A percentile compares a stretch with the other conserved stretches of the same genome.
Conservation (phyloP, 2,797 vertebrate genomes). For the Mormyrops boulengeri region DNA sequence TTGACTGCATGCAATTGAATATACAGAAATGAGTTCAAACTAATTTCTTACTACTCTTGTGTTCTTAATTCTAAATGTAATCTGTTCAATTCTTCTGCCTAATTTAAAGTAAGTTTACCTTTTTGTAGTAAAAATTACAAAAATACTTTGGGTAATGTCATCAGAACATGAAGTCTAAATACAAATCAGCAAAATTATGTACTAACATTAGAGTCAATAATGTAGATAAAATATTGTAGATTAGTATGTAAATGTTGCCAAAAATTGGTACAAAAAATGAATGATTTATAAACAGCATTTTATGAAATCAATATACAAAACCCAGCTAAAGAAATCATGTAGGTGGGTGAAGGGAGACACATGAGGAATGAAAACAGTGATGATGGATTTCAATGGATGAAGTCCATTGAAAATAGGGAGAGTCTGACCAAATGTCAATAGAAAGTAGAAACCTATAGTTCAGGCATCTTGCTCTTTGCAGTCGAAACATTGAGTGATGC, state of each 20-base stretch:
- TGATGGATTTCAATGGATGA: too few species aligned
- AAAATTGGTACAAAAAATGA: not conserved
- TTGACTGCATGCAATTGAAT: not conserved
- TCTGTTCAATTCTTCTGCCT: not conserved
- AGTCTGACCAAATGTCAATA: not conserved
- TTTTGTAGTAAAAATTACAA: not conserved
- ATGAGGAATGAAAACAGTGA: not conserved
- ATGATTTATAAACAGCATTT: not conserved
- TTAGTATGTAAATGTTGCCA: not conserved
- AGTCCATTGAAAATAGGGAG: not conserved
- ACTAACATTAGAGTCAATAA: not conserved
- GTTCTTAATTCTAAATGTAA: not conserved
- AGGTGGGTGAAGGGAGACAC: not conserved
- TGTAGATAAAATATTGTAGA: not conserved
- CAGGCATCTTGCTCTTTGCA: not conserved
- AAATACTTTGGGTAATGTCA: not conserved
- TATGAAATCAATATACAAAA: not conserved
- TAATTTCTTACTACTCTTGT: not conserved
- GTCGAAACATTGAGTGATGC: not conserved
- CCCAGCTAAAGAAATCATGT: not conserved
- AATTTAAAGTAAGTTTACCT: not conserved
- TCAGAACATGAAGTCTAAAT: not conserved
- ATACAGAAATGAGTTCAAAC: not conserved
- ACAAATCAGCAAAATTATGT: not conserved
- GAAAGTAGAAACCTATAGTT: not conserved